phyloP scores from a whole-genome alignment of 1,140 invertebrate genomes.

The Drosophila sturtevanti region DNA sequence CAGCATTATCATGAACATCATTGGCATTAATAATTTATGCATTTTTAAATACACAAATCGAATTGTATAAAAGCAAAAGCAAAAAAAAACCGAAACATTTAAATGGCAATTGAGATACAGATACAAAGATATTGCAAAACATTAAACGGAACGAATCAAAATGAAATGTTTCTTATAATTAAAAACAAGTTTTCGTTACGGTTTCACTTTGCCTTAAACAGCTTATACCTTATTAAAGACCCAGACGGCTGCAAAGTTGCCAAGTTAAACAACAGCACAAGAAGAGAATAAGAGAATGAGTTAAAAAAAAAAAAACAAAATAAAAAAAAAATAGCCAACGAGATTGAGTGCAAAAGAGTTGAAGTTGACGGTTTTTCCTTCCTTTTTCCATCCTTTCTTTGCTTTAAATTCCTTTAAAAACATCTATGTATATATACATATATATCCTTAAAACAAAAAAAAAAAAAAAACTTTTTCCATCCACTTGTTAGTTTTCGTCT shows the following conservation, averaged over 20 bases:
- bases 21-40: slow-evolving; percentile 61
- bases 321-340: slow-evolving; percentile 3
- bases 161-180: slow-evolving; percentile 60
- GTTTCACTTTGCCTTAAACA: slow-evolving; percentile 46
- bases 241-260: slow-evolving; percentile 69
- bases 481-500: slow-evolving; percentile 74
- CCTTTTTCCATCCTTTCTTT: slow-evolving; percentile 19
- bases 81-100: slow-evolving; percentile 11
- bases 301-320: neutral
- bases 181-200: slow-evolving; percentile 70
- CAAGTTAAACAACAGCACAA: slow-evolving; percentile 56
- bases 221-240: slow-evolving; percentile 39
- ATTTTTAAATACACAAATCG: slow-evolving; percentile 72
- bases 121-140: slow-evolving; percentile 17
- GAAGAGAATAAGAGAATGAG: neutral
- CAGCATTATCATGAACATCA: slow-evolving; percentile 26
- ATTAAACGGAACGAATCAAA: slow-evolving; percentile 50
- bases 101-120: slow-evolving; percentile 47
- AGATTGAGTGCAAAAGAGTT: slow-evolving; percentile 3
- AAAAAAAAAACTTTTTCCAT: slow-evolving; percentile 49
- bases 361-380: slow-evolving; percentile 36
- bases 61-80: slow-evolving; percentile 46
- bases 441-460: slow-evolving; percentile 36
- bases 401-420: slow-evolving; percentile 36
- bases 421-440: slow-evolving; percentile 22